Conservation (phyloP, 2,888 invertebrate genomes). For the Drosophila phalerata region DNA sequence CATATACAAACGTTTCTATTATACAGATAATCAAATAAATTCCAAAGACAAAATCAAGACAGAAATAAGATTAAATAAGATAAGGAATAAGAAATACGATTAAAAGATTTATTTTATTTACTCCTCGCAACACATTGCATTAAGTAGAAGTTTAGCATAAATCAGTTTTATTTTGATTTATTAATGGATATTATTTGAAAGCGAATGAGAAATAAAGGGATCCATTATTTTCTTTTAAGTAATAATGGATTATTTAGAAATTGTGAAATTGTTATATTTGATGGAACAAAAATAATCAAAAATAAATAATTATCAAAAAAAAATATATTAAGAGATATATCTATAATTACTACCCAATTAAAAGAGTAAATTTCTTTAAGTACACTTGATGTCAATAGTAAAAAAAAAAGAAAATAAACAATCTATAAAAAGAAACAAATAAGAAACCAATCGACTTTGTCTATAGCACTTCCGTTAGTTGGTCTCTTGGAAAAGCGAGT, state of each 20-base stretch:
- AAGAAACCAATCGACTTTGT: conserved; percentile 56
- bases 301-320: too few relatives aligned
- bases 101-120: too few relatives aligned
- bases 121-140: background rate
- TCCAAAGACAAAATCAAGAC: background rate
- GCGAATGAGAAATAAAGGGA: too few relatives aligned
- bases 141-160: too few relatives aligned
- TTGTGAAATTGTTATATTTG: background rate
- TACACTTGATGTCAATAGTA: conserved; percentile 7
- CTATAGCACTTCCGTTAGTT: conserved; percentile 72
- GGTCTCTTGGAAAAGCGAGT: conserved; percentile 21
- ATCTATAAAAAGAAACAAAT: conserved; percentile 17
- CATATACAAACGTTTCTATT: background rate
- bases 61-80: too few relatives aligned
- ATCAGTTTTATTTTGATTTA: too few relatives aligned
- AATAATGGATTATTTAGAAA: too few relatives aligned
- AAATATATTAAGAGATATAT: too few relatives aligned
- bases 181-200: too few relatives aligned
- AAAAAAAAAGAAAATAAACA: conserved; percentile 8
- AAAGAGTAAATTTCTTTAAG: conserved; percentile 10
- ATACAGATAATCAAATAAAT: background rate
- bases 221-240: too few relatives aligned
- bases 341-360: background rate
- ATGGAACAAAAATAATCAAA: too few relatives aligned
- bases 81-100: background rate